These are phyloP conservation scores for Atherinosoma microstoma DNA, from an alignment of 2,797 vertebrate species.

Conservation along the genomic window DNA sequence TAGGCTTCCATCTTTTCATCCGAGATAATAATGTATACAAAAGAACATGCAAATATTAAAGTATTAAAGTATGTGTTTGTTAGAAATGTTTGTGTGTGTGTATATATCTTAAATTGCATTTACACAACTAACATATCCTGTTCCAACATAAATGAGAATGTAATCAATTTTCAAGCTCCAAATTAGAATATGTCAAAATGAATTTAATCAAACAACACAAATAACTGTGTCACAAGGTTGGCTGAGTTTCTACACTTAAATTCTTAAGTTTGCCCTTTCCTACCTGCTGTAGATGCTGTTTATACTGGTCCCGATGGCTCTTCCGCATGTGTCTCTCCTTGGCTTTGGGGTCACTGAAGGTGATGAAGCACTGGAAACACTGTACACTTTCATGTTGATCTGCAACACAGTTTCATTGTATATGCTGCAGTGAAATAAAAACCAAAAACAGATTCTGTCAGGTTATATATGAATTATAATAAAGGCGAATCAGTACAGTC, in stretches of 20 bases:
- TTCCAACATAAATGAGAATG: too few relatives aligned
- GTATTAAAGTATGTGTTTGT: not conserved
- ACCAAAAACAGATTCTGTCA: not conserved
- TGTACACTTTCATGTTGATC: slow-evolving; percentile 84
- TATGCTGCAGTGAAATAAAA: not conserved
- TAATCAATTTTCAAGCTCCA: too few relatives aligned
- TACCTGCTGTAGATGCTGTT: slow-evolving; percentile 73
- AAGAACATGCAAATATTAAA: not conserved
- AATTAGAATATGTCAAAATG: too few relatives aligned
- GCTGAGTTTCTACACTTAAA: not conserved
- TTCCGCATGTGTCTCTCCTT: slow-evolving; percentile 88
- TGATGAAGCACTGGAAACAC: slow-evolving; percentile 88
- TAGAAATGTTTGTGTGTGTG: too few relatives aligned
- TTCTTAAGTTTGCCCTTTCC: not conserved
- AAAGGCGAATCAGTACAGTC: not conserved
- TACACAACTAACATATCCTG: too few relatives aligned
- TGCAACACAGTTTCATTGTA: slow-evolving; percentile 44
- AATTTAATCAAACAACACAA: not conserved
- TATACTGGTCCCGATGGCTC: slow-evolving; percentile 86
- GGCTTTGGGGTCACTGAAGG: slow-evolving; percentile 84
- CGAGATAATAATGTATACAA: not conserved
- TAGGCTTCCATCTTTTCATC: not conserved
- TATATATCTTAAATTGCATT: too few relatives aligned
- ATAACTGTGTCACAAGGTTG: not conserved
- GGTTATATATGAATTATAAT: not conserved